Evolutionary conservation across 92 coral and sea anemone genomes (phyloP).

Genomic region (Porites evermanni): DNA sequence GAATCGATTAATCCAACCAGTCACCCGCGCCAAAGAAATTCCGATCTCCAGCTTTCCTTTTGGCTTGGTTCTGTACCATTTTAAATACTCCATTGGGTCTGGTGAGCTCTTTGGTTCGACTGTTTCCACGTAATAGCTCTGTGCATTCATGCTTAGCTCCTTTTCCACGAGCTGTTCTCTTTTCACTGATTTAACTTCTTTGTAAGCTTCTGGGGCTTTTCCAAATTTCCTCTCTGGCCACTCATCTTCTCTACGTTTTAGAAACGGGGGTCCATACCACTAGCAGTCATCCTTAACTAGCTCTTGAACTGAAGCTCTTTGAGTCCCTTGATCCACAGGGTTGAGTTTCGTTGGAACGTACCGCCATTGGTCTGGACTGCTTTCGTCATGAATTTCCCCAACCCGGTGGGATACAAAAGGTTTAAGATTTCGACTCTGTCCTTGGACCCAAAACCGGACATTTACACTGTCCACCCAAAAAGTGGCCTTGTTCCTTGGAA

Average conservation of each 20-base stretch:
- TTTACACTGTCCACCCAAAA: conserved; percentile 69
- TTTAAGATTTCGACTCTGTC: conserved; percentile 66
- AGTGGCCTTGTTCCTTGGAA: conserved; percentile 47
- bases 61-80: conserved; percentile 51
- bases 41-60: conserved; percentile 44
- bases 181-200: conserved; percentile 35
- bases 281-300: conserved; percentile 45
- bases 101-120: conserved; percentile 24
- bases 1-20: conserved; percentile 61
- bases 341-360: conserved; percentile 71
- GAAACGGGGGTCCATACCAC: conserved; percentile 64
- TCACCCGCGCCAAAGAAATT: conserved; percentile 58
- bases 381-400: conserved; percentile 64
- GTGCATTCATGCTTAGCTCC: not conserved
- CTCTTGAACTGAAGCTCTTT: conserved; percentile 32
- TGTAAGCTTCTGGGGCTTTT: conserved; percentile 33
- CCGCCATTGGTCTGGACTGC: conserved; percentile 73
- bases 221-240: conserved; percentile 47
- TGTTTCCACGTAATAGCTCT: conserved; percentile 27
- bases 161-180: conserved; percentile 11
- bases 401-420: conserved; percentile 72
- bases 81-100: conserved; percentile 46
- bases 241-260: conserved; percentile 37
- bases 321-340: conserved; percentile 70
- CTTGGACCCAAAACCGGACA: conserved; percentile 66